Evolutionary conservation across 1,140 invertebrate species (phyloP), one percentile per base, ranked within the genome.

Genomic region (Calliopsis andreniformis): DNA sequence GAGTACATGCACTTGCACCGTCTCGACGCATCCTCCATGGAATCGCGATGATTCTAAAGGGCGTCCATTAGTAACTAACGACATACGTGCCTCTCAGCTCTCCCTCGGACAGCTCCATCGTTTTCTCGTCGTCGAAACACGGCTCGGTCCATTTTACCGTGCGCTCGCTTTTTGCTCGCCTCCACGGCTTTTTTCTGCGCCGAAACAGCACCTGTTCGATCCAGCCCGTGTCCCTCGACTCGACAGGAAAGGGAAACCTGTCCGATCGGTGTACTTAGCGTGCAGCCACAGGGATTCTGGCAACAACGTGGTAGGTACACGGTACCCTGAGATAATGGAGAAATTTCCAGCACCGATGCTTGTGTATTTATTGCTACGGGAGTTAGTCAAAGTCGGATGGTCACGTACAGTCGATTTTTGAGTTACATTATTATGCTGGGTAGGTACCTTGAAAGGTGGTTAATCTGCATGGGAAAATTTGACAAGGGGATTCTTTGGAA

Each of bases 41-140:
- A 67, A 62, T 61, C 68, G 47, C 32, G 45, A 61, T 43, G 67
- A 76, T 80, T 86, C 78, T 78, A 82, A 85, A 80, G 72, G 64
- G 61, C 69, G 79, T 80, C 80, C 85, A 85, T 87, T 85, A 86
- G 78, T 69, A 68, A 70, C 78, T 64, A 76, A 78, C 64, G 58
- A 84, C 69, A 71, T 30, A 58, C 63, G 45, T 47, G 62, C 18
- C 49, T 42, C 23, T 55, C 18, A 25, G 7, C 28, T 3, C 12
- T 18, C 6, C 12, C 20, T 20, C 30, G 4, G 43, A 45, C 23
- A 47, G 10, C 32, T 23, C 55, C 16, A 12, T 7, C 45, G 28
- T 28, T 68, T 59, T 42, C 32, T 56, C 16, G 42, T 43, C 42
- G 47, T 28, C n/a, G n/a, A n/a, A n/a, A n/a, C n/a, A n/a, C n/a